Base-by-base conservation (phyloP, 2,888 invertebrate species). In the Elegia similella region DNA sequence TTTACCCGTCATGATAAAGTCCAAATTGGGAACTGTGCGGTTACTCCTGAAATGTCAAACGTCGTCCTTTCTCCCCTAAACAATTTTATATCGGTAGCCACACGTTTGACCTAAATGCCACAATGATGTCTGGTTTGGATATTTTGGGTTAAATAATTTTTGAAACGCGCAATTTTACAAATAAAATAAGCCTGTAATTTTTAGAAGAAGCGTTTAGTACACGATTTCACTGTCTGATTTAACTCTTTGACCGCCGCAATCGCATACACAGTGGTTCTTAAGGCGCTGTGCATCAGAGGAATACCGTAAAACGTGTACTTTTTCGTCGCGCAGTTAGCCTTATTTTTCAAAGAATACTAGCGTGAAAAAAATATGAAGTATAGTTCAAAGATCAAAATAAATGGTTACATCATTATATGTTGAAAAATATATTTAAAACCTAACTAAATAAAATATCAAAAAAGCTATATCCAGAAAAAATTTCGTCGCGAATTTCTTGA, bases 101-200 rank as follows among this genome's bases (percentile, higher is more conserved):
- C 38, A 23, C 30, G 47, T 32, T 48, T 56, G 48, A 56, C 56
- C 48, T 42, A 56, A 56, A 56, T 56, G 42, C 48, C 16, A 48
- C 48, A 42, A 29, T 47, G 42, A 48, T 52, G 17, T 52, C 16
- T 38, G 38, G 12, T 52, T 2, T 12, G 52, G 17, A 38, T 10
- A 50, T 38, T 23, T 23, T 23, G 5, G 23, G 2, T 23, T 3
- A 23, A 23, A 23, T 23, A 23, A 23, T 23, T 23, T 23, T 23
- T 23, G 23, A 23, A 23, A n/a, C n/a, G 23, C 5, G 23, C 23
- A 23, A 23, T 3, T 23, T 23, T 23, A 23, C 2, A 23, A 23
- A 23, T 23, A 23, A 23, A 23, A 23, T 5, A 3, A 23, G 23
- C 23, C 5, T n/a, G n/a, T n/a, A n/a, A n/a, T n/a, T n/a, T n/a